A percentile compares a stretch with the other conserved stretches of the same genome.
These are phyloP conservation scores for Castor canadensis DNA, from an alignment of 2,113 vertebrate species.

Conservation along the genomic window DNA sequence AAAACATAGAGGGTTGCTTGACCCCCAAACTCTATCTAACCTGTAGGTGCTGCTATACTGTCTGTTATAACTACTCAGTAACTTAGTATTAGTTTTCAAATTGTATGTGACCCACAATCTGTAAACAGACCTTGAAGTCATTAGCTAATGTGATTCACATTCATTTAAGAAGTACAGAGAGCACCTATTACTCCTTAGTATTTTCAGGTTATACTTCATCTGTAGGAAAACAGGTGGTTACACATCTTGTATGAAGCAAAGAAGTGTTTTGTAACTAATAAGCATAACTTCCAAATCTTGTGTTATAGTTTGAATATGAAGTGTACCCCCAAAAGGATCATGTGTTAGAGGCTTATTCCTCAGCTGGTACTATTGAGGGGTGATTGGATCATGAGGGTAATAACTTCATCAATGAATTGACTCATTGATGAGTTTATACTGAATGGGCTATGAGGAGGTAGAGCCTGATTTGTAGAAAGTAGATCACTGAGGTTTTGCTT, in stretches of 20 bases:
- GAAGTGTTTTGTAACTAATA: slow-evolving; percentile 31
- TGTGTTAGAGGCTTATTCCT: no score
- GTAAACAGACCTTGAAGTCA: background rate
- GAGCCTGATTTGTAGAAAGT: no score
- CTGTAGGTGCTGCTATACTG: background rate
- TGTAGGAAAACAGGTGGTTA: background rate
- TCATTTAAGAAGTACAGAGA: background rate
- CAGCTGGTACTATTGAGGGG: background rate
- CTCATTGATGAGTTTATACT: background rate
- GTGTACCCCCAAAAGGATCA: background rate
- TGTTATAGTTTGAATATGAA: background rate
- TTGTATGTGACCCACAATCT: background rate
- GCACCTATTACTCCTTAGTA: background rate
- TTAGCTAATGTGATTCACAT: background rate
- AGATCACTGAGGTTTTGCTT: no score
- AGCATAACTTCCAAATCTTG: background rate
- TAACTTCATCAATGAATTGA: background rate
- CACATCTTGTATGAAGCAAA: background rate
- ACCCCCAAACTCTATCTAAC: background rate
- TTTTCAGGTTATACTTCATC: slow-evolving; percentile 3
- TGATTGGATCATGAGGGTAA: background rate
- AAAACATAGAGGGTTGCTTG: background rate
- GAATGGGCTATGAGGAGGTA: background rate
- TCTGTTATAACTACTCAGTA: background rate
- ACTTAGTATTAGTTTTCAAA: background rate